Evolutionary conservation across 2,797 vertebrate species (phyloP).

Genomic region (Hydrocynus forskahlii): DNA sequence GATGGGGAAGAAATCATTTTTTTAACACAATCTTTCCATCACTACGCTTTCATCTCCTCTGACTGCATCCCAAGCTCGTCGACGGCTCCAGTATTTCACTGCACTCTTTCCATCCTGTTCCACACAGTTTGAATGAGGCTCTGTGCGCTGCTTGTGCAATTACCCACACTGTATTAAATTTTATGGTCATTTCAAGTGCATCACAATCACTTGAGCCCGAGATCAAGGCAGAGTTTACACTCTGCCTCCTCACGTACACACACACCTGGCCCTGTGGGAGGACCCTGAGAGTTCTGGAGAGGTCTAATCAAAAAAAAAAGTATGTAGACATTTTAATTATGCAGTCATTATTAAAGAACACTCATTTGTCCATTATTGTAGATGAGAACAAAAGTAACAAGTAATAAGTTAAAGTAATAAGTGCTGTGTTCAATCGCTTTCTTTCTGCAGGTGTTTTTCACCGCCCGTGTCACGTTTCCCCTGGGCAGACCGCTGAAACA

Average conservation of each 20-base stretch:
- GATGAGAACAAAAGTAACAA: constrained; percentile 20
- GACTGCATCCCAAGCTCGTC: no score
- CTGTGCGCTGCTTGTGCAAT: not conserved
- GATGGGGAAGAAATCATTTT: not conserved
- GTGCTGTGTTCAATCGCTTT: not conserved
- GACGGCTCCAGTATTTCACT: not conserved
- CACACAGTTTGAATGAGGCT: not conserved
- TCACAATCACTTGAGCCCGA: not conserved
- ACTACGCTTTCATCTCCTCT: no score
- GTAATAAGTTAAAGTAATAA: no score
- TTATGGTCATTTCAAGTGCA: not conserved
- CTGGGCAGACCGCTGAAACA: constrained; percentile 30
- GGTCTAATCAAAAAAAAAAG: not conserved
- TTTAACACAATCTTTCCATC: not conserved
- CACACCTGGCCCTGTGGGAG: not conserved
- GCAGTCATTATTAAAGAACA: not conserved
- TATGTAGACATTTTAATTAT: constrained; percentile 24
- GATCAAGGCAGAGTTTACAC: not conserved
- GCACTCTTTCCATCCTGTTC: not conserved
- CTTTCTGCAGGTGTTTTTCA: not conserved
- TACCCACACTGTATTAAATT: not conserved
- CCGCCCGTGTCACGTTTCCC: not conserved
- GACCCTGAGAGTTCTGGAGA: not conserved
- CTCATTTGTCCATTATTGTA: constrained; percentile 8
- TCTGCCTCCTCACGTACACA: not conserved